These are phyloP conservation scores for Bellardia pandia DNA, from an alignment of 2,888 invertebrate species.

Conservation along the genomic window DNA sequence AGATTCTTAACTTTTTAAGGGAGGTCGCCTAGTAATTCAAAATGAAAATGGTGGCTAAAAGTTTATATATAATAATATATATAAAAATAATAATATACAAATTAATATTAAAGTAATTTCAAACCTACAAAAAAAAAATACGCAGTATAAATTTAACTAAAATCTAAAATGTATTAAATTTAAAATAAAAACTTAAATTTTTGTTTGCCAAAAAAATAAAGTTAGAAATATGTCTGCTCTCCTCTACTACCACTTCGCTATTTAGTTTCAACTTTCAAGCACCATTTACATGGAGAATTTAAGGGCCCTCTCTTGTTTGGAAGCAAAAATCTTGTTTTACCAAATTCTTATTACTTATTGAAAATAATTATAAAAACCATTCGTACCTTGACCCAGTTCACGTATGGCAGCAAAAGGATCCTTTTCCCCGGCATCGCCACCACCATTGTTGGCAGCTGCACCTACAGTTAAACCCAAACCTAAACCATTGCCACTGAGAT, in stretches of 20 bases:
- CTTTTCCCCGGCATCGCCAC: slow-evolving; percentile 79
- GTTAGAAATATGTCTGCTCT: slow-evolving; percentile 56
- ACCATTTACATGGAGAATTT: slow-evolving; percentile 5
- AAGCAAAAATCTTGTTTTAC: slow-evolving; percentile 44
- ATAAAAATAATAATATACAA: slow-evolving; percentile 39
- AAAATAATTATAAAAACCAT: slow-evolving; percentile 86
- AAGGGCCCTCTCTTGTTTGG: background rate
- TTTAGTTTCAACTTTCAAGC: slow-evolving; percentile 12
- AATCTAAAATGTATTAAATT: slow-evolving; percentile 59
- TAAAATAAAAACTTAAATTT: slow-evolving; percentile 54
- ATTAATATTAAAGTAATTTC: slow-evolving; percentile 52
- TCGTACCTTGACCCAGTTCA: slow-evolving; percentile 84
- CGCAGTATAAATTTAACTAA: slow-evolving; percentile 43
- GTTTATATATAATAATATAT: slow-evolving; percentile 15
- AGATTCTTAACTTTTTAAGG: slow-evolving; percentile 37
- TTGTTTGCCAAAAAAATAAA: slow-evolving; percentile 58
- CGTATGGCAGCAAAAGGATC: slow-evolving; percentile 85
- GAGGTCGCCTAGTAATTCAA: background rate
- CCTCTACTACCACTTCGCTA: slow-evolving; percentile 9
- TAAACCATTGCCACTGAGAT: slow-evolving; percentile 60
- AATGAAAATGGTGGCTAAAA: slow-evolving; percentile 33
- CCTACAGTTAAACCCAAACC: slow-evolving; percentile 59
- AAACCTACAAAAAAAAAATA: slow-evolving; percentile 45
- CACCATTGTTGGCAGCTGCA: slow-evolving; percentile 54
- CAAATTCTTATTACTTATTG: slow-evolving; percentile 80